phyloP scores from a whole-genome alignment of 2,888 invertebrate genomes.

The Platycheirus rosarum region DNA sequence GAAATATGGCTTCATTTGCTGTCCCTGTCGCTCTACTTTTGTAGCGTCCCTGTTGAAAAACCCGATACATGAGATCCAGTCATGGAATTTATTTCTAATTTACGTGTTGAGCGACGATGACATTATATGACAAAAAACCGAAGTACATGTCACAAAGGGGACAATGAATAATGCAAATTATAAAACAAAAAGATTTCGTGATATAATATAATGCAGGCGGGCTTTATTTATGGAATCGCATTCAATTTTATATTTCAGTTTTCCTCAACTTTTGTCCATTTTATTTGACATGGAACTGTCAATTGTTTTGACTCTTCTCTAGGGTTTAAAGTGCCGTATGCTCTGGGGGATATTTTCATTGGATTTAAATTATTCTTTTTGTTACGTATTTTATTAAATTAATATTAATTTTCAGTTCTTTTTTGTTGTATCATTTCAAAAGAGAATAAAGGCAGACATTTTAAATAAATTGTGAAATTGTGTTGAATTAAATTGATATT shows the following conservation, averaged over 20 bases:
- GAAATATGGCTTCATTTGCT: too few relatives aligned
- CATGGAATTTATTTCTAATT: too few relatives aligned
- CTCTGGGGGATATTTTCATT: conserved; percentile 10
- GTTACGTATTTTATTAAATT: conserved; percentile 41
- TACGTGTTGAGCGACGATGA: too few relatives aligned
- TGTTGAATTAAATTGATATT: background rate
- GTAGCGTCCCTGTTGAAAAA: too few relatives aligned
- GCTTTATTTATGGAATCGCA: conserved; percentile 12
- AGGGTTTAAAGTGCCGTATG: background rate
- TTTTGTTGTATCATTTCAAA: too few relatives aligned
- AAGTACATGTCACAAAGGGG: background rate
- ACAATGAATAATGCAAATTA: background rate
- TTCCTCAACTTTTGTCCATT: background rate
- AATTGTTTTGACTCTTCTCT: conserved; percentile 24
- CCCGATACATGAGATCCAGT: too few relatives aligned
- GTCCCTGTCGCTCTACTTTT: too few relatives aligned
- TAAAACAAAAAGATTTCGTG: background rate
- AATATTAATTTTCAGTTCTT: too few relatives aligned
- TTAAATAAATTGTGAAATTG: conserved; percentile 6
- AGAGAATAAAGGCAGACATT: too few relatives aligned
- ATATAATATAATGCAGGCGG: conserved; percentile 2
- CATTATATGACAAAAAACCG: background rate
- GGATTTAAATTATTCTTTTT: conserved; percentile 31
- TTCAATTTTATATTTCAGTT: conserved; percentile 13
- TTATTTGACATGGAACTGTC: conserved; percentile 19